Evolutionary conservation across 2,797 vertebrate species (phyloP), one percentile per base, ranked within the genome.

Genomic region (Pitangus sulphuratus): DNA sequence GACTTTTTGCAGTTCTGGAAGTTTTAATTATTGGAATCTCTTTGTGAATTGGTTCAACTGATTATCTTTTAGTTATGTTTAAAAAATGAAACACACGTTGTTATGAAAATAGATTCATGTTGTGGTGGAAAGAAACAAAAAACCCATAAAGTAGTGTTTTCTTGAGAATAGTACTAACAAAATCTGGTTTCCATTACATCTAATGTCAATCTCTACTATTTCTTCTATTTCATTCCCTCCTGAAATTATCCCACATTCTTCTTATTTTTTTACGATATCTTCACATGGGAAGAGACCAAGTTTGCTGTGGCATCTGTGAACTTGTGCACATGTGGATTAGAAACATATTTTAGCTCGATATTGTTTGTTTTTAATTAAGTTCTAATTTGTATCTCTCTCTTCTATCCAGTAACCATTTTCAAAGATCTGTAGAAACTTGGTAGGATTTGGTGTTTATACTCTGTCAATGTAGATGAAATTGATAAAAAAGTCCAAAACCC

Each of bases 21-120:
- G 35, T 85, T 91, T 96, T 95, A 90, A 84, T 93, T 92, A 92
- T 48, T 44, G 35, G 51, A 83, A 83, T 61, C 25, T 90, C 22
- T 48, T 85, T 91, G 68, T 89, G 66, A 91, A 85, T 48, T 90
- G 16, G 22, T 90, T 91, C 15, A 30, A 60, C 18, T 89, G 85
- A 84, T 88, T 80, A 84, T 68, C 37, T 90, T 87, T 57, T 76
- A 81, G 51, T 86, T 94, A 31, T n/a, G 28, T 90, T 92, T 68
- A 87, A 90, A 76, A 83, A 84, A 61, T 18, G 15, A 90, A 75
- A 30, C 9, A 39, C 30, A 57, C 14, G 12, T 56, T 74, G 7
- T 74, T 82, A 70, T 20, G 74, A 81, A 91, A 90, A 66, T 30
- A 74, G 47, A 69, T 60, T 39, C 48, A 44, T 82, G 54, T 8